Percentiles rank a stretch among this genome's conserved stretches.
phyloP scores from a whole-genome alignment of 2,888 invertebrate genomes.

The Drosophila atroscutellata region DNA sequence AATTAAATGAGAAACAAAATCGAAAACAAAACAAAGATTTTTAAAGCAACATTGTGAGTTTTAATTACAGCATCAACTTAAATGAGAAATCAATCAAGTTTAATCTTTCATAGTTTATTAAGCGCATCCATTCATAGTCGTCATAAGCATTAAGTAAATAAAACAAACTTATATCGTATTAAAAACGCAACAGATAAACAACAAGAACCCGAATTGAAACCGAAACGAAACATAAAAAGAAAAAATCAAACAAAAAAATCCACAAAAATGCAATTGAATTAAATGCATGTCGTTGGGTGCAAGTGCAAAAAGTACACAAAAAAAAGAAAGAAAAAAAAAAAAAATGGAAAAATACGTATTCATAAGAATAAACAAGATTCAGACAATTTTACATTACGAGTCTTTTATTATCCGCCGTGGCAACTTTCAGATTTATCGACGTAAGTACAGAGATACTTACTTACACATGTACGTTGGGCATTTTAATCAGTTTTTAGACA shows the following conservation, averaged over 20 bases:
- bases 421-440: constrained; percentile 1
- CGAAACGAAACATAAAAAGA: constrained; percentile 38
- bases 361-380: constrained; percentile 67
- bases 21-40: constrained; percentile 67
- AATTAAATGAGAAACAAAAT: constrained; percentile 61
- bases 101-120: constrained; percentile 80
- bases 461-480: constrained; percentile 1
- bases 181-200: constrained; percentile 46
- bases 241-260: constrained; percentile 31
- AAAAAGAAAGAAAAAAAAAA: constrained; percentile 46
- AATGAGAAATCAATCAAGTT: constrained; percentile 58
- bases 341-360: constrained; percentile 58
- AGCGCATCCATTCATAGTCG: constrained; percentile 78
- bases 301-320: constrained; percentile 47
- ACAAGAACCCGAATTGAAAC: constrained; percentile 59
- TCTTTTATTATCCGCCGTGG: constrained; percentile 35
- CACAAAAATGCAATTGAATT: constrained; percentile 59
- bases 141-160: constrained; percentile 77
- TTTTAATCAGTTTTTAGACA: constrained; percentile 1
- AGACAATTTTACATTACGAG: constrained; percentile 57
- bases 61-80: constrained; percentile 70
- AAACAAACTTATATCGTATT: constrained; percentile 46
- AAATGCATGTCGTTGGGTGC: constrained; percentile 53
- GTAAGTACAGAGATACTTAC: constrained; percentile 7
- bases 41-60: constrained; percentile 75